These are phyloP conservation scores for Mirounga angustirostris DNA, from an alignment of 2,113 vertebrate species.

Conservation along the genomic window DNA sequence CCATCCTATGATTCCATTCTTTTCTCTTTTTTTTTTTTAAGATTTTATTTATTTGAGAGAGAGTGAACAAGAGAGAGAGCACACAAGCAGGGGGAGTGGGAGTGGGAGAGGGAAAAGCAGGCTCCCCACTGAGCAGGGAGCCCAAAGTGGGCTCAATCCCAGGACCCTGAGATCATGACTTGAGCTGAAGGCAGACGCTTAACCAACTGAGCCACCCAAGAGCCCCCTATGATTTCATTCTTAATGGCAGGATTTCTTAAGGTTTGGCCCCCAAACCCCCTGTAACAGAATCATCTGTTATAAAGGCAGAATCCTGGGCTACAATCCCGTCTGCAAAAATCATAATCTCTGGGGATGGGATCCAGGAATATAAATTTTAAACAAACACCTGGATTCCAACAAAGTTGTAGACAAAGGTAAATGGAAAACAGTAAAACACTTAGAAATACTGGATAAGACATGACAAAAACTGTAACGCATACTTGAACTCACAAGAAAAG, in stretches of 20 bases:
- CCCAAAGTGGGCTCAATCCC: too few species aligned
- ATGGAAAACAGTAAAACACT: not conserved
- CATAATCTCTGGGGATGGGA: not conserved
- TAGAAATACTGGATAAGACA: not conserved
- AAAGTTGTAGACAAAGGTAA: not conserved
- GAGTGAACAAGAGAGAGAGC: too few species aligned
- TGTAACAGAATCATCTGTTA: not conserved
- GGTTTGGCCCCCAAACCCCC: not conserved
- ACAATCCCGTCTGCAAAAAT: not conserved
- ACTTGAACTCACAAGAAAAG: not conserved
- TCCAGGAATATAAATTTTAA: not conserved
- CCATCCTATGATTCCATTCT: not conserved
- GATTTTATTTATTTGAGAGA: not conserved
- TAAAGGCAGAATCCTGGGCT: not conserved
- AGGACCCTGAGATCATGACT: not conserved
- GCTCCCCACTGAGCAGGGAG: too few species aligned
- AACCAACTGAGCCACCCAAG: not conserved
- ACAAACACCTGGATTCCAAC: not conserved
- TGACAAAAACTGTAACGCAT: not conserved
- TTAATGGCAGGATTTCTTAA: constrained; percentile 7
- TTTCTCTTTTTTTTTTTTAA: not conserved
- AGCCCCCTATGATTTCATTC: not conserved
- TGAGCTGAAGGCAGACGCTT: not conserved
- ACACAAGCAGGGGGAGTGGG: too few species aligned
- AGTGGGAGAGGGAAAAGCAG: not conserved